A percentile compares a stretch with the other conserved stretches of the same genome.
Conservation (phyloP, 2,797 vertebrate species). For the Lycodopsis pacificus region DNA sequence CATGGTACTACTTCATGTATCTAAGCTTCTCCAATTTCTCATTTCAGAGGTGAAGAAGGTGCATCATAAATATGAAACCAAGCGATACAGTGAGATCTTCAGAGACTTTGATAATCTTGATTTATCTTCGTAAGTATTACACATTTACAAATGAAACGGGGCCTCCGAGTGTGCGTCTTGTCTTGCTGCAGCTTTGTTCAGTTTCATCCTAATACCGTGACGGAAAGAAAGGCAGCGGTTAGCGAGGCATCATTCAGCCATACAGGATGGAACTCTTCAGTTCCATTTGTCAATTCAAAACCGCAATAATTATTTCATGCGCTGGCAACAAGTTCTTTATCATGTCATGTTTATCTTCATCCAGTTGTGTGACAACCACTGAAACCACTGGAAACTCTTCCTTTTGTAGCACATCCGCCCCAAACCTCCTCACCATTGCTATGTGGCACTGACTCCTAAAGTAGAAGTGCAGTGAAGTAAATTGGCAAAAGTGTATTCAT, state of each 20-base stretch:
- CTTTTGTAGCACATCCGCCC: neutral
- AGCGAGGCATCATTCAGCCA: slow-evolving; percentile 14
- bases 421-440: neutral
- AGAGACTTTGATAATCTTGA: slow-evolving; percentile 92
- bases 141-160: neutral
- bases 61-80: slow-evolving; percentile 72
- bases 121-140: slow-evolving; percentile 87
- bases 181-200: neutral
- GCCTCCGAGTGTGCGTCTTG: neutral
- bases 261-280: neutral
- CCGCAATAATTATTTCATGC: neutral
- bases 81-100: slow-evolving; percentile 95
- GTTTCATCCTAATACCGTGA: slow-evolving; percentile 1
- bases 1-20: neutral
- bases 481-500: neutral
- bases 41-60: slow-evolving; percentile 74
- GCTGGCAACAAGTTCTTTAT: neutral
- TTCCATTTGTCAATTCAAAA: slow-evolving; percentile 4
- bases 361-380: neutral
- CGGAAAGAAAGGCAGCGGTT: neutral
- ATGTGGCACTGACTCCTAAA: neutral
- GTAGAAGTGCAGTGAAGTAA: neutral
- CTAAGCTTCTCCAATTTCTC: slow-evolving; percentile 36
- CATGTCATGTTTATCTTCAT: neutral
- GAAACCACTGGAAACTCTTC: neutral